These are phyloP conservation scores for Nanger granti DNA, from an alignment of 2,113 vertebrate genomes.

Conservation along the genomic window DNA sequence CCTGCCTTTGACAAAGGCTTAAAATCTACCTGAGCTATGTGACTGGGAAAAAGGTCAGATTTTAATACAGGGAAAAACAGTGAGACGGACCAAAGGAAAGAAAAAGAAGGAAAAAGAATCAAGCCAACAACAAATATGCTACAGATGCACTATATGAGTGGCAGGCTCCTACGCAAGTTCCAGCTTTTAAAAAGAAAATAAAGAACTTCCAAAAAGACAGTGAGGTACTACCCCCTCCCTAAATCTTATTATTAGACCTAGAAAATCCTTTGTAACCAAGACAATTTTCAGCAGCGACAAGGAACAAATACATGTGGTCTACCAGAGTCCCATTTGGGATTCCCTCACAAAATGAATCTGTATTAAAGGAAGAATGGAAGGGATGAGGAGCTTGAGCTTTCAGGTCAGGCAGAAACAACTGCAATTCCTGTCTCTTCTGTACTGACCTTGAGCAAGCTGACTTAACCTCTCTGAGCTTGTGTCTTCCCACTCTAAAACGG, in stretches of 20 bases:
- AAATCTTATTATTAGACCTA: conserved; percentile 2
- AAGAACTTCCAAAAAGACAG: background rate
- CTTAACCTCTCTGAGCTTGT: background rate
- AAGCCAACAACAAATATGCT: background rate
- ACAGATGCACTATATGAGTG: background rate
- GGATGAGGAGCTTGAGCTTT: background rate
- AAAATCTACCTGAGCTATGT: background rate
- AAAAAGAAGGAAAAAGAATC: background rate
- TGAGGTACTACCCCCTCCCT: background rate
- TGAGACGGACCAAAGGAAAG: background rate
- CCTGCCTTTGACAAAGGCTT: background rate
- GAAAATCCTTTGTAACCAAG: conserved; percentile 31
- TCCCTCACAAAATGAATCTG: background rate
- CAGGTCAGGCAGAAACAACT: background rate
- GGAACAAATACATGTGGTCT: conserved; percentile 10
- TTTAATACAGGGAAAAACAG: background rate
- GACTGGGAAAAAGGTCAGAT: background rate
- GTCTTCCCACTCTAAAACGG: background rate
- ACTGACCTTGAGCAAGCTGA: background rate
- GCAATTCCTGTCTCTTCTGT: background rate
- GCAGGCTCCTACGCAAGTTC: background rate
- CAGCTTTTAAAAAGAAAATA: conserved; percentile 6
- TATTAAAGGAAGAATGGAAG: background rate
- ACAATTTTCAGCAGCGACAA: conserved; percentile 17
- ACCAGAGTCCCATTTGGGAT: background rate